Base-by-base conservation (phyloP, 2,888 invertebrate species). In the Athalia cordata region DNA sequence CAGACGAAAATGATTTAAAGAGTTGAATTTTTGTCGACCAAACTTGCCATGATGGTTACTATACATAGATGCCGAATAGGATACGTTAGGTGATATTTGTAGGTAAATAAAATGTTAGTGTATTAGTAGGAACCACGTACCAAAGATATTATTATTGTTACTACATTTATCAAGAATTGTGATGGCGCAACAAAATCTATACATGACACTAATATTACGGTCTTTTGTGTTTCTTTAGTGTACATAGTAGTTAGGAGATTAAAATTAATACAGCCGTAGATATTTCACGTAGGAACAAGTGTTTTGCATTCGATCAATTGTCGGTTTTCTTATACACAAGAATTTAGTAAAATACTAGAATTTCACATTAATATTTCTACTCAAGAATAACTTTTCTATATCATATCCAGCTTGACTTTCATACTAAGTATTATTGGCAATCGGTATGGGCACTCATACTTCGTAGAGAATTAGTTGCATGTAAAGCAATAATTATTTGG, bases 71-170 rank as follows among this genome's bases (percentile, higher is more conserved):
- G 43, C 57, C 59, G 66, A 66, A 47, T 50, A 64, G 66, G 66
- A 61, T 62, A 52, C 15, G 15, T 57, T 66, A 57, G 43, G 65
- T 66, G 66, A 77, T 77, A 77, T 77, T 66, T 66, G 65, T 77
- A 79, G 64, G 81, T 72, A 77, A 78, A 77, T 78, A 68, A 76
- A 77, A 15, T 80, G 70, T 78, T 67, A 75, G 70, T 59, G 15
- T 68, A 67, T 49, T 62, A 80, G 61, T 29, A 72, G 76, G 66
- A 64, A 79, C 79, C 78, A 76, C 79, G 77, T 81, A 83, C 83
- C 83, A 83, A 83, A 83, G 82, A 83, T 83, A 83, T 81, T 82
- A 81, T 80, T 82, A 79, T 77, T 62, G 77, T 80, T 79, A 78
- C 77, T 70, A 78, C 68, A 74, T 77, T 79, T 72, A 77, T 78